Evolutionary conservation across 2,113 vertebrate species (phyloP), one percentile per base, ranked within the genome.

Genomic region (Paramormyrops kingsleyae): DNA sequence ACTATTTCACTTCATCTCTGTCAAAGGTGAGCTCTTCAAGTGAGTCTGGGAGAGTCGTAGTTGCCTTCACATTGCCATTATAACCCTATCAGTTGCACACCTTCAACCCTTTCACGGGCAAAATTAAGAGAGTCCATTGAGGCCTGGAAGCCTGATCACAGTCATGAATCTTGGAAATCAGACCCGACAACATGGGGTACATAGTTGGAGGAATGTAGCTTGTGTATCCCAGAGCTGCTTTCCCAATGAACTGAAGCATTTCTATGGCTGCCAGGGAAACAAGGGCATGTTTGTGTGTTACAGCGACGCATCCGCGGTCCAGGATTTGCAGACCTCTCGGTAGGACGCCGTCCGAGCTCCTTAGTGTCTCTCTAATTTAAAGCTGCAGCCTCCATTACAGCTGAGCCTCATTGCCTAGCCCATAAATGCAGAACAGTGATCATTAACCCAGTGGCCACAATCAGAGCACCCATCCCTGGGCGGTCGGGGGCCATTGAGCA

Each of bases 401-500:
- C 12, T 39, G 44, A 74, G 47, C 31, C 4, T 47, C 44, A 13
- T 42, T 31, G 88, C 46, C 46, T 24, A 39, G 31, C 62, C 74
- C 24, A 35, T 91, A 46, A 92, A 90, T 27, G n/a, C 17, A 80
- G 49, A 47, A 59, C 46, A 39, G 74, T 27, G 56, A 89, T 93
- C 66, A 84, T 92, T 91, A 91, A 84, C 89, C 44, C 92, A 87
- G 47, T 90, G 50, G 47, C 12, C 24, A n/a, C 6, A 50, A 50
- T 86, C 83, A 13, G 44, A 44, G 10, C 74, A 7, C 46, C 89
- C 88, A 93, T 94, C 88, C 89, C 91, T 39, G 91, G 35, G 83
- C 59, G 35, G 91, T 92, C 90, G 94, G 53, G 77, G 93, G 86
- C 89, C 93, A 92, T 15, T 90, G 92, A 94, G 90, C 91, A 85